Evolutionary conservation across 2,113 vertebrate species (phyloP), one percentile per base, ranked within the genome.

Genomic region (Myrmecophaga tridactyla): DNA sequence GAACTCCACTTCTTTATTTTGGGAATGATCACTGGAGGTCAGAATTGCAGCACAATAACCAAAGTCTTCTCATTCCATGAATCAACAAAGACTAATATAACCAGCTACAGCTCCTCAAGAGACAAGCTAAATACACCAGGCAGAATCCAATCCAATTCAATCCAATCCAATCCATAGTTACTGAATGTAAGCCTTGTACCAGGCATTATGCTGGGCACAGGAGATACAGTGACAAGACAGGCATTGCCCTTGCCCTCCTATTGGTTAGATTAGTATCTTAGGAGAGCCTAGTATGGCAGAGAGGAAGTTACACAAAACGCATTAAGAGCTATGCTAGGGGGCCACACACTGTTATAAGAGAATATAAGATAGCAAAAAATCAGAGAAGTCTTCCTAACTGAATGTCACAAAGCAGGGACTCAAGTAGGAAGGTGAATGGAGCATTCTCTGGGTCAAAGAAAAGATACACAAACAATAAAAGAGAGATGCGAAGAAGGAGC

Each of bases 361-460:
- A 13, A 31, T 6, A 67, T 53, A 20, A 27, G 48, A 81, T 13
- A 76, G 39, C 23, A 27, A 56, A 39, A 36, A 53, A 20, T 39
- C n/a, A 76, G 31, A 60, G 53, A 75, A 34, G 13, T 25, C 46
- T 80, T 90, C 39, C 58, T 48, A 65, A 58, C 31, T 58, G 60
- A 88, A 46, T 65, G 39, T 65, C 78, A 65, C 67, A 65, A 83
- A 75, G 43, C 31, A 63, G 56, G 21, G 46, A 90, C 7, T 6
- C 36, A 75, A 83, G 69, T 56, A 86, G 39, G 53, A 88, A 65
- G 65, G 84, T 51, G 56, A 81, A 75, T 8, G 31, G 15, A 75
- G 18, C 63, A 12, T 60, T 83, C 86, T 93, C 73, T 70, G 82
- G 65, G 81, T 27, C 83, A 69, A 85, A 92, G 63, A 39, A 91